A percentile compares a stretch with the other conserved stretches of the same genome.
phyloP scores from a whole-genome alignment of 2,888 invertebrate species.

The Eupeodes latifasciatus region DNA sequence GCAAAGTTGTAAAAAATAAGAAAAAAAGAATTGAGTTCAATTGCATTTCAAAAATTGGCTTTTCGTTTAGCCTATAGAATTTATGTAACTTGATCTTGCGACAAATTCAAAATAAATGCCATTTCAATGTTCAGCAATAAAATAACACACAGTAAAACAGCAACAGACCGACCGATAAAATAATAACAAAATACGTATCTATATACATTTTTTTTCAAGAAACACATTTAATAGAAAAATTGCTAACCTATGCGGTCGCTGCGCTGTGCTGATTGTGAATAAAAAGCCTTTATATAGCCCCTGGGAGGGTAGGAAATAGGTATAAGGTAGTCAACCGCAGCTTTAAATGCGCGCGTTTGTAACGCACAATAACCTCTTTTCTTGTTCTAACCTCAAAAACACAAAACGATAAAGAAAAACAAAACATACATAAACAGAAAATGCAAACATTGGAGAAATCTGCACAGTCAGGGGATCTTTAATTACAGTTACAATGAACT shows the following conservation, averaged over 20 bases:
- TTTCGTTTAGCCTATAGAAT: conserved; percentile 40
- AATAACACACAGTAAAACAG: conserved; percentile 24
- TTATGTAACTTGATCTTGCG: conserved; percentile 60
- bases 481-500: conserved; percentile 76
- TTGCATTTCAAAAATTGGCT: conserved; percentile 29
- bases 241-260: conserved; percentile 42
- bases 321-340: conserved; percentile 41
- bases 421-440: conserved; percentile 29
- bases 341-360: conserved; percentile 51
- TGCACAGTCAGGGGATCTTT: conserved; percentile 73
- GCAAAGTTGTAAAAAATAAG: conserved; percentile 8
- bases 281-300: conserved; percentile 12
- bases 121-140: conserved; percentile 58
- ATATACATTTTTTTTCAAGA: background rate
- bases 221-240: conserved; percentile 46
- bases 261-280: background rate
- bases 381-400: conserved; percentile 69
- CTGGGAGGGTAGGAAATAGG: conserved; percentile 5
- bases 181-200: conserved; percentile 19
- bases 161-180: conserved; percentile 39
- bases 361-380: conserved; percentile 75
- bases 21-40: conserved; percentile 17
- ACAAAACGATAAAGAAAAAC: background rate
- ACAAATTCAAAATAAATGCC: conserved; percentile 59
- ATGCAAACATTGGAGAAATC: conserved; percentile 69